Conservation (phyloP, 2,888 invertebrate genomes). For the Tinea trinotella region DNA sequence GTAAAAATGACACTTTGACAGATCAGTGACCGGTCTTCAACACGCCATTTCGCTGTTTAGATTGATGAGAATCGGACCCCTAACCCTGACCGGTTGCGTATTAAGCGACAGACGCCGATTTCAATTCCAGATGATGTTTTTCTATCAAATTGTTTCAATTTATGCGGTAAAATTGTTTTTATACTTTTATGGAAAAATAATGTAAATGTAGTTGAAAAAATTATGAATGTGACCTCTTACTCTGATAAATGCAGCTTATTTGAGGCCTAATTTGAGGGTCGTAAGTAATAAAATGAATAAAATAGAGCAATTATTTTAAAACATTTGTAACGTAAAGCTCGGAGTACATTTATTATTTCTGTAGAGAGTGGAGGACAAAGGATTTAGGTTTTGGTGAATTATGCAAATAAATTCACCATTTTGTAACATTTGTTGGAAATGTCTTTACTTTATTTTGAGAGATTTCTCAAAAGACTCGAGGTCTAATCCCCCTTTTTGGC, state of each 20-base stretch:
- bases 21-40: too few relatives aligned
- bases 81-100: too few relatives aligned
- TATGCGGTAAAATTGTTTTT: too few relatives aligned
- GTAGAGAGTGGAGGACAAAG: conserved; percentile 62
- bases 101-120: too few relatives aligned
- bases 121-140: too few relatives aligned
- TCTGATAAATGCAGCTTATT: background rate
- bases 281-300: conserved; percentile 15
- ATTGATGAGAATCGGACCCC: too few relatives aligned
- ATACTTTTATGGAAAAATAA: too few relatives aligned
- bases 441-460: conserved; percentile 68
- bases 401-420: conserved; percentile 72
- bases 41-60: too few relatives aligned
- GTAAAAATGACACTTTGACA: too few relatives aligned
- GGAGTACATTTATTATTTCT: conserved; percentile 68
- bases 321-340: conserved; percentile 57
- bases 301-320: conserved; percentile 49
- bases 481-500: conserved; percentile 53
- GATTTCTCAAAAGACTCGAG: conserved; percentile 61
- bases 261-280: conserved; percentile 8
- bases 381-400: conserved; percentile 67
- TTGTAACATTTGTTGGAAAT: conserved; percentile 70
- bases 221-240: background rate
- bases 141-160: too few relatives aligned
- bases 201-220: too few relatives aligned